Evolutionary conservation across 2,113 vertebrate species (phyloP), one percentile per base, ranked within the genome.

Genomic region (Pygoscelis antarcticus): DNA sequence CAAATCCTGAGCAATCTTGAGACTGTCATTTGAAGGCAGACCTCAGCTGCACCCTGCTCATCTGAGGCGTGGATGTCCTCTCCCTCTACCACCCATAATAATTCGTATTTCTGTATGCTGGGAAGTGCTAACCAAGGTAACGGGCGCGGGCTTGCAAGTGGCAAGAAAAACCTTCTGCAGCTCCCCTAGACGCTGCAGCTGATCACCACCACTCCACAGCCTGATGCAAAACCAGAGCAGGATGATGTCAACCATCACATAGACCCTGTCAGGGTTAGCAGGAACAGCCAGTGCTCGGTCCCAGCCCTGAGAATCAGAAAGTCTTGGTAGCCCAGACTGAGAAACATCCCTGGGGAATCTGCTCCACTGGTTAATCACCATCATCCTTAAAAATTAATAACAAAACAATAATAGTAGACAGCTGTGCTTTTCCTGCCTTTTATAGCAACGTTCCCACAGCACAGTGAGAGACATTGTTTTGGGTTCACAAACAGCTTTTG

Each of bases 351-450:
- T 13, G 7, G 61, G 78, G 77, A 91, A 96, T 76, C 61, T 78
- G 25, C 52, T 92, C n/a, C 52, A 34, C 64, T 55, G 40, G 77
- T 87, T 95, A 92, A 96, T 89, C 57, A 87, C 46, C 69, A 84
- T 69, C 8, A 1, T 81, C 82, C 86, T 72, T 82, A 69, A 91
- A 93, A 94, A 75, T 71, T 91, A 96, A 51, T 32, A 92, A 82
- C 77, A 93, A 95, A 93, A 84, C 78, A 84, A 32, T 92, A 92
- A 82, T 16, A 76, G 44, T n/a, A 94, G 93, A 49, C 89, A 94
- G 65, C 62, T 95, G 74, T 91, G 49, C 52, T 82, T 87, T 89
- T 71, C 74, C 82, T 82, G 94, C 86, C 91, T 89, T 96, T 90
- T 92, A 87, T 61, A 96, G 89, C 81, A 91, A 72, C 1, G 0